These are phyloP conservation scores for Cydia strobilella DNA, from an alignment of 1,140 invertebrate species.

Conservation along the genomic window DNA sequence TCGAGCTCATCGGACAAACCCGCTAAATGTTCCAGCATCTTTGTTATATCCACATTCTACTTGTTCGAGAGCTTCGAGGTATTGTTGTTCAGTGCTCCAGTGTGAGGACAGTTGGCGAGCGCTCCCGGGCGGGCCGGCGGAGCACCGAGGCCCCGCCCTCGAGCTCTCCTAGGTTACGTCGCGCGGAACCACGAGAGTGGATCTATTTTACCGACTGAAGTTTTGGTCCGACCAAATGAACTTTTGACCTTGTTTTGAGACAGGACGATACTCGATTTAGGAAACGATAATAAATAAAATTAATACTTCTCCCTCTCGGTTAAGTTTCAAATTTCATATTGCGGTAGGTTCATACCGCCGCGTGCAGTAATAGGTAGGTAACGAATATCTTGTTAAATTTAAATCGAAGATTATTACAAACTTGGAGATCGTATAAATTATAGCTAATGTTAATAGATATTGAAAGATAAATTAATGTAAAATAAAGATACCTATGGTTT, in stretches of 20 bases:
- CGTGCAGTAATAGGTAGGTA: conserved; percentile 73
- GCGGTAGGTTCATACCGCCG: conserved; percentile 52
- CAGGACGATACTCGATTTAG: conserved; percentile 73
- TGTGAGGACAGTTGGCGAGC: conserved; percentile 4
- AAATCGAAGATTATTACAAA: conserved; percentile 74
- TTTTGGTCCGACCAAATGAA: conserved; percentile 79
- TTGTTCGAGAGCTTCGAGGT: neutral
- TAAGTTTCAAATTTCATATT: conserved; percentile 66
- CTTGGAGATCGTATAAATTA: conserved; percentile 75
- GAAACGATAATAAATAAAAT: conserved; percentile 64
- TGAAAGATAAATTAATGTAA: conserved; percentile 72
- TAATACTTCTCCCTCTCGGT: conserved; percentile 65
- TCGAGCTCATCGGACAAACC: neutral
- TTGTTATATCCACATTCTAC: conserved; percentile 1
- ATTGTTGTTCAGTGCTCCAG: conserved; percentile 9
- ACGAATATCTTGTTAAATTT: conserved; percentile 77
- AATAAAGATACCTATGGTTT: conserved; percentile 72
- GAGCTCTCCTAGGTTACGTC: conserved; percentile 32
- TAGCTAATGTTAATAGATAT: conserved; percentile 78
- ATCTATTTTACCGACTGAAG: conserved; percentile 77
- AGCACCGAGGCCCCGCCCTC: conserved; percentile 25
- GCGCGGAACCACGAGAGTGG: conserved; percentile 59
- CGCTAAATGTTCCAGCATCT: neutral
- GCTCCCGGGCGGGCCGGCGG: neutral
- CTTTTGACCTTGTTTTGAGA: conserved; percentile 76